Conservation (phyloP, 2,797 vertebrate genomes). For the Xyrichtys novacula region DNA sequence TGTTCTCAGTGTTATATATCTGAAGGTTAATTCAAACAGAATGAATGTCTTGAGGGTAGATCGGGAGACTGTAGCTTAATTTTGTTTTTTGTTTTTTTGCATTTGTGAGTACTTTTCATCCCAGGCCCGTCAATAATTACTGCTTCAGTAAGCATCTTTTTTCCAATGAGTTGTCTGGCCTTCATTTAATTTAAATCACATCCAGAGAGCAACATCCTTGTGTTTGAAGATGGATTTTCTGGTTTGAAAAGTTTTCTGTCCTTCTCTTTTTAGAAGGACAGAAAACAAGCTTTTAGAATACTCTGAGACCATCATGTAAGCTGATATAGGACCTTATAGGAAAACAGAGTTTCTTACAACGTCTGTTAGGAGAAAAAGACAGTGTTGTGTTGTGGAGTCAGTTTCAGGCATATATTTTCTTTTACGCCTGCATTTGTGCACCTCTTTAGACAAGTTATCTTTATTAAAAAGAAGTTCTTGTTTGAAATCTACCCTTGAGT, state of each 20-base stretch:
- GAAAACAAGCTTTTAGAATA: no score
- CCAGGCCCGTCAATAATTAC: not conserved
- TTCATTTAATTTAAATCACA: not conserved
- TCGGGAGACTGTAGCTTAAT: no score
- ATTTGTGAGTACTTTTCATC: not conserved
- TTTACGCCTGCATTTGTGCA: not conserved
- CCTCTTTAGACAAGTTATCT: not conserved
- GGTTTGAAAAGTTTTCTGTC: not conserved
- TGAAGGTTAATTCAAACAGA: not conserved
- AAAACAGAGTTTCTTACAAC: no score
- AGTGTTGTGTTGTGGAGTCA: not conserved
- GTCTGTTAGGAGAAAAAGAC: not conserved
- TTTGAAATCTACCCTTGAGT: not conserved
- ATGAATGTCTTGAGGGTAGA: not conserved
- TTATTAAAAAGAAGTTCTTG: not conserved
- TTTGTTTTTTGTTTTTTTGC: not conserved
- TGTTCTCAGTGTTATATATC: no score
- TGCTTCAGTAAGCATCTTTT: not conserved
- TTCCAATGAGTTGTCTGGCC: not conserved
- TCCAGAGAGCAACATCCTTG: not conserved
- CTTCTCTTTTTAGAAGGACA: not conserved
- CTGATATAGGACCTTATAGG: not conserved
- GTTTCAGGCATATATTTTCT: not conserved
- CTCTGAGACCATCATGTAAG: not conserved
- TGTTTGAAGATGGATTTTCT: not conserved